These are phyloP conservation scores for Callosobruchus maculatus DNA, from an alignment of 2,888 invertebrate genomes.

Conservation along the genomic window DNA sequence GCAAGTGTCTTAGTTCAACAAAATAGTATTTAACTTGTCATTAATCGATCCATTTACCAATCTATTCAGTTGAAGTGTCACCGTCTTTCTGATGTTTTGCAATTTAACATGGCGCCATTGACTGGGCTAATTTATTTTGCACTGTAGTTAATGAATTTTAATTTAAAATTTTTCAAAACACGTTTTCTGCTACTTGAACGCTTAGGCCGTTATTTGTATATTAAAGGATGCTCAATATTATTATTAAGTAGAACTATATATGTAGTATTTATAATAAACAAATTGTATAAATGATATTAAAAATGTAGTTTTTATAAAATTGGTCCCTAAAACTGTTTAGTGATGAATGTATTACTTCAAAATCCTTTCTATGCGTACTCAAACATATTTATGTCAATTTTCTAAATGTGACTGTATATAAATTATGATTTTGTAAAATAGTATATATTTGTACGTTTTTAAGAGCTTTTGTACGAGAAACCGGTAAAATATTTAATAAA, in stretches of 20 bases:
- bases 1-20: no score
- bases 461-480: neutral
- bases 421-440: neutral
- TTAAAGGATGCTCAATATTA: constrained; percentile 52
- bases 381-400: neutral
- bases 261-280: constrained; percentile 51
- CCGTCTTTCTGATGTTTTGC: neutral
- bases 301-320: neutral
- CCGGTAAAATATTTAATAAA: neutral
- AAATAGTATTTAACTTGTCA: no score
- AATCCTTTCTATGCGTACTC: neutral
- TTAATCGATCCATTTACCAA: no score
- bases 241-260: constrained; percentile 42
- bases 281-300: constrained; percentile 44
- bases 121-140: constrained; percentile 14
- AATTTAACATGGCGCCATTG: neutral
- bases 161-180: constrained; percentile 4
- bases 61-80: no score
- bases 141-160: constrained; percentile 18
- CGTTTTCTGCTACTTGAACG: constrained; percentile 52
- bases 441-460: neutral
- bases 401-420: neutral
- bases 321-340: neutral
- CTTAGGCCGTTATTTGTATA: constrained; percentile 48
- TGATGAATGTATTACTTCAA: neutral